phyloP scores from a whole-genome alignment of 2,797 vertebrate genomes.

The Falco rusticolus region DNA sequence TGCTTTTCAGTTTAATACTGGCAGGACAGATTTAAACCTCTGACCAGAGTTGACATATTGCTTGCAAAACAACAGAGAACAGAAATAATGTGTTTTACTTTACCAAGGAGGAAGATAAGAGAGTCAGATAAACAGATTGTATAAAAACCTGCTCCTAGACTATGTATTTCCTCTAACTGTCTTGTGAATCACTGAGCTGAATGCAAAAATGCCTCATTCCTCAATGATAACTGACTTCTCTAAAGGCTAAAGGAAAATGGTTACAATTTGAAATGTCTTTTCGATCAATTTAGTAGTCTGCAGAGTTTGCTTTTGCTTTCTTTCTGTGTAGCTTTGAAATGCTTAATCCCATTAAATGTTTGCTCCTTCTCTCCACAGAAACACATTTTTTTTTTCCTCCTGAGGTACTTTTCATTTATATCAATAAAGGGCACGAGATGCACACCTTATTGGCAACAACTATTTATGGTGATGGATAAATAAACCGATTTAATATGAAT shows the following conservation, averaged over 20 bases:
- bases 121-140: background rate
- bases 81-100: conserved; percentile 25
- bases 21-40: background rate
- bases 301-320: background rate
- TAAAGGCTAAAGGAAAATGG: conserved; percentile 18
- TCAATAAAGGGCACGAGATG: background rate
- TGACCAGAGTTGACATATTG: conserved; percentile 10
- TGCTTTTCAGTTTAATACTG: background rate
- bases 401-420: background rate
- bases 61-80: conserved; percentile 15
- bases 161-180: background rate
- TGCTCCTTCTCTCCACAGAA: background rate
- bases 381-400: background rate
- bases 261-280: background rate
- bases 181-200: background rate
- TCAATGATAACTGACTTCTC: background rate
- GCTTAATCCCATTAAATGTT: background rate
- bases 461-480: background rate
- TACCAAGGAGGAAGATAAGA: background rate
- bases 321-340: background rate
- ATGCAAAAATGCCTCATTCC: conserved; percentile 8
- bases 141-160: background rate
- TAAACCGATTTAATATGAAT: background rate
- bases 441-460: background rate
- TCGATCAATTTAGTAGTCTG: background rate